phyloP scores from a whole-genome alignment of 2,797 vertebrate species.

The Hozukius guyotensis region DNA sequence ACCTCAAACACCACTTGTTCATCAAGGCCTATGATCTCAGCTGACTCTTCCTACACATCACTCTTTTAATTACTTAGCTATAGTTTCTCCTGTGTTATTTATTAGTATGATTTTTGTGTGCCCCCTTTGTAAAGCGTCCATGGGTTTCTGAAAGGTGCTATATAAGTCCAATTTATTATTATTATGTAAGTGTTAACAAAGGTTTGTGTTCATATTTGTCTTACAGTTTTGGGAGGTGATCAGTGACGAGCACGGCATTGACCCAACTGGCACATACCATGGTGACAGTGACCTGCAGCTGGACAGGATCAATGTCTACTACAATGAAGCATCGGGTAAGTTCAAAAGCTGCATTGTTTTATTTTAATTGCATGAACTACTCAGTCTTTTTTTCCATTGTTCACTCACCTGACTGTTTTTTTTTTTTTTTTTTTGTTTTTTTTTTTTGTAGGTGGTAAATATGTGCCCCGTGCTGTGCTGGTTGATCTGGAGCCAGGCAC shows the following conservation, averaged over 20 bases:
- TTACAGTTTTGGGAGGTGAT: slow-evolving; percentile 87
- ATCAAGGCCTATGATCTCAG: too few relatives aligned
- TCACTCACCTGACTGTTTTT: neutral
- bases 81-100: too few relatives aligned
- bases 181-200: neutral
- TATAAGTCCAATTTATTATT: too few relatives aligned
- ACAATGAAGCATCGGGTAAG: slow-evolving; percentile 86
- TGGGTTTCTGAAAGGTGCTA: too few relatives aligned
- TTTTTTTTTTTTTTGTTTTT: neutral
- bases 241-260: slow-evolving; percentile 87
- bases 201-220: neutral
- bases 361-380: neutral
- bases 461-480: slow-evolving; percentile 86
- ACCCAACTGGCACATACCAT: slow-evolving; percentile 86
- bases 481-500: slow-evolving; percentile 88
- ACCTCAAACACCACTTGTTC: too few relatives aligned
- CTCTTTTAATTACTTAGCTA: too few relatives aligned
- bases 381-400: neutral
- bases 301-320: slow-evolving; percentile 87
- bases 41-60: too few relatives aligned
- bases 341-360: fast-evolving
- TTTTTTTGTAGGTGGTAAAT: slow-evolving; percentile 81
- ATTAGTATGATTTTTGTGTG: too few relatives aligned
- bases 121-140: too few relatives aligned
- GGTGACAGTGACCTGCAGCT: slow-evolving; percentile 87